Base-by-base conservation (phyloP, 2,797 vertebrate species). In the Cryptoprocta ferox region DNA sequence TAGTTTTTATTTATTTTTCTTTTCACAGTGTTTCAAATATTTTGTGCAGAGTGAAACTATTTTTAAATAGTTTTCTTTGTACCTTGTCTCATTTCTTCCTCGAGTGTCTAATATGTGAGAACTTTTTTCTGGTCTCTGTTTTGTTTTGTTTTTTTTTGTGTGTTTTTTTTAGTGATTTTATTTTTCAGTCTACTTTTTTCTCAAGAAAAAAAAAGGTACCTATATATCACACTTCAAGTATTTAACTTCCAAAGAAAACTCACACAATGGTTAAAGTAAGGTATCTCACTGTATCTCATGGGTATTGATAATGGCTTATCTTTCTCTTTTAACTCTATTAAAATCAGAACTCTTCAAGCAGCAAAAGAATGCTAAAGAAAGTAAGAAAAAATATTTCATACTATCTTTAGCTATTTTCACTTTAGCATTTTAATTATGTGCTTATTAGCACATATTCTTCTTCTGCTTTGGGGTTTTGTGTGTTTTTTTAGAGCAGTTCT, bases 321-420 rank as follows among this genome's bases (percentile, higher is more conserved):
- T 88, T 93, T 92, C 26, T 66, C 37, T 90, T 92, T 97, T 79
- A 89, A 89, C n/a, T 90, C 0, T 93, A 39, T 79, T 92, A 61
- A 82, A 76, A 15, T 45, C 28, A 45, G 7, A 42, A 42, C 14
- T 73, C 39, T 45, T 75, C 39, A 80, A n/a, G 6, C 2, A 79
- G 21, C 59, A 68, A 18, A 66, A 5, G 11, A 85, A 1, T 75
- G 4, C 28, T 68, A 82, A 97, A 78, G 53, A 79, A 82, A 90
- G 7, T 32, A 56, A 80, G n/a, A 70, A 35, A 88, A 73, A 73
- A 42, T 21, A 73, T 50, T 79, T 50, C 7, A 35, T 19, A 30
- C 8, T 76, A 32, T 63, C 35, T 66, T 86, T 66, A 35, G 15
- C 56, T 76, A 28, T 84, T 96, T 96, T 80, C 10, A 59, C 39